Evolutionary conservation across 1,140 invertebrate genomes (phyloP).

Genomic region (Maconellicoccus hirsutus): DNA sequence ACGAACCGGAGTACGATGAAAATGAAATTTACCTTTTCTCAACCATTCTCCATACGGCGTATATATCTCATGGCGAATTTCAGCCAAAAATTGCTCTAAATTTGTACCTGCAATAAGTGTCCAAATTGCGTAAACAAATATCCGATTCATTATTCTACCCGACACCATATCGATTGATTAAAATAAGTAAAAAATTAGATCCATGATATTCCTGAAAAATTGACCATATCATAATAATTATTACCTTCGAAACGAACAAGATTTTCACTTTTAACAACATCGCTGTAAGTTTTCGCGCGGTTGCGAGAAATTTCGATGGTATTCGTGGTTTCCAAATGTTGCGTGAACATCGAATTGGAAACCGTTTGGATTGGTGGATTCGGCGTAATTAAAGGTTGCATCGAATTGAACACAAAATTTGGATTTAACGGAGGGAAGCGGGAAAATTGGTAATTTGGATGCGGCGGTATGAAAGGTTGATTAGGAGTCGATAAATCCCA

Average conservation of each 20-base stretch:
- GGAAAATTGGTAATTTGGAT: background rate
- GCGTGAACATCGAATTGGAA: too few species aligned
- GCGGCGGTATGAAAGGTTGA: too few species aligned
- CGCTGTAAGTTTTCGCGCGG: background rate
- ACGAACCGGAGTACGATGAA: background rate
- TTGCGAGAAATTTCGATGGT: too few species aligned
- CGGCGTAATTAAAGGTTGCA: too few species aligned
- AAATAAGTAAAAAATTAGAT: background rate
- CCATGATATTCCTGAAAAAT: background rate
- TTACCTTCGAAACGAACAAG: background rate
- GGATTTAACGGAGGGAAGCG: background rate
- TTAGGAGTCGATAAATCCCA: too few species aligned
- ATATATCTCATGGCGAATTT: background rate
- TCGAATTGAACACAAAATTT: background rate
- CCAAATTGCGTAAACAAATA: background rate
- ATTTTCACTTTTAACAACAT: background rate
- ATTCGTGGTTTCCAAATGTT: too few species aligned
- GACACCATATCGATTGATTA: background rate
- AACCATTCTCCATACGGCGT: conserved; percentile 13
- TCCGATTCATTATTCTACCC: background rate
- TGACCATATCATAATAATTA: background rate
- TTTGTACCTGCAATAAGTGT: conserved; percentile 5
- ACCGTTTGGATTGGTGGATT: too few species aligned
- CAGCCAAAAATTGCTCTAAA: background rate
- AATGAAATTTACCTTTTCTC: background rate